These are phyloP conservation scores for Tetrax tetrax DNA, from an alignment of 2,113 vertebrate species.

Conservation along the genomic window DNA sequence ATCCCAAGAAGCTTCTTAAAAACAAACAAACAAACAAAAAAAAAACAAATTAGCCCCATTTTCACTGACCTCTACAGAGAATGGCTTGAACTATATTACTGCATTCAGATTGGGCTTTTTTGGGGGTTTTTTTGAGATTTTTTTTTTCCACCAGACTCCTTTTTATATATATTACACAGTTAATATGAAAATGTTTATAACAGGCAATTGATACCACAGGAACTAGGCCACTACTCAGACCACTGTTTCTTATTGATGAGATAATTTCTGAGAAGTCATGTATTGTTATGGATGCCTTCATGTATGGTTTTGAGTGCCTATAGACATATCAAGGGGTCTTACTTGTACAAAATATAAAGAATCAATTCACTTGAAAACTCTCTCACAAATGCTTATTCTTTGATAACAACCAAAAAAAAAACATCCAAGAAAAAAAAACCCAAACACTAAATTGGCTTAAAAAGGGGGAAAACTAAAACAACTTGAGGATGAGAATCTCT, in stretches of 20 bases:
- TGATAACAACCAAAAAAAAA: background rate
- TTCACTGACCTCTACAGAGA: background rate
- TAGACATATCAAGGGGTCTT: background rate
- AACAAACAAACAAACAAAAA: background rate
- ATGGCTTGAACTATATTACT: background rate
- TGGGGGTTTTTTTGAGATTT: background rate
- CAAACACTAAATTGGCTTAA: background rate
- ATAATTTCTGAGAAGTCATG: background rate
- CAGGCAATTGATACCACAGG: background rate
- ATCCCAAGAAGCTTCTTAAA: background rate
- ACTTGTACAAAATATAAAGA: background rate
- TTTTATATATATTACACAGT: background rate
- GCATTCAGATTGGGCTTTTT: background rate
- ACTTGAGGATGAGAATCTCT: background rate
- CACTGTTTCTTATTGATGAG: background rate
- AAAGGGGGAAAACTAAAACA: background rate
- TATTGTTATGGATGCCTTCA: background rate
- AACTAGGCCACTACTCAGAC: background rate
- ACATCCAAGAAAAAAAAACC: background rate
- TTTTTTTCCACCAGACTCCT: background rate
- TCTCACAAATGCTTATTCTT: background rate
- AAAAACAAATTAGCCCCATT: background rate
- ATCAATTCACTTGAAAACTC: background rate
- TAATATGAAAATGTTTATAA: background rate
- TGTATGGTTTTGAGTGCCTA: background rate